phyloP scores from a whole-genome alignment of 2,797 vertebrate species.

The Sebastiscus albofasciatus region DNA sequence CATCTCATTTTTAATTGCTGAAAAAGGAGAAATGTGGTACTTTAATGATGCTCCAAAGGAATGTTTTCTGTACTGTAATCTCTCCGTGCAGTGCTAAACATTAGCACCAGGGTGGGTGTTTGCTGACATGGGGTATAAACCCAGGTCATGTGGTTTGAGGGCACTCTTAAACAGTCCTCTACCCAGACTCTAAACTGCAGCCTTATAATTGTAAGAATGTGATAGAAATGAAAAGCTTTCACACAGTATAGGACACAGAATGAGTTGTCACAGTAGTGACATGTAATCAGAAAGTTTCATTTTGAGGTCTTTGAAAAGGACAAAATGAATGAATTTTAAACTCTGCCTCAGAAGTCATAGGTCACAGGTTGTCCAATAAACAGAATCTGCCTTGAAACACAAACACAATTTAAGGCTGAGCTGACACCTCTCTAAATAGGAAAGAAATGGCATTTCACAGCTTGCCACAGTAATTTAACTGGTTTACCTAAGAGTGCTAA shows the following conservation, averaged over 20 bases:
- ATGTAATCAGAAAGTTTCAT: background rate
- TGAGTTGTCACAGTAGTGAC: background rate
- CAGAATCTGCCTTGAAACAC: background rate
- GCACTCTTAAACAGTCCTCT: background rate
- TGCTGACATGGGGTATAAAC: constrained; percentile 16
- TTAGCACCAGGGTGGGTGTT: constrained; percentile 21
- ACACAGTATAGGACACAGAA: background rate
- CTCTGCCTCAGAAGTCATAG: background rate
- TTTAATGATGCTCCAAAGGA: constrained; percentile 9
- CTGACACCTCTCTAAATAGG: constrained; percentile 15
- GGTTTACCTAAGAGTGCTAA: constrained; percentile 48
- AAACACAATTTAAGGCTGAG: constrained; percentile 10
- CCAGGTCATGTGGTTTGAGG: constrained; percentile 22
- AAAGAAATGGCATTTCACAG: constrained; percentile 47
- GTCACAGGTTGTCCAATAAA: constrained; percentile 12
- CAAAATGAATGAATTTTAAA: background rate
- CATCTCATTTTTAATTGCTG: constrained; percentile 1
- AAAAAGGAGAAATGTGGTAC: background rate
- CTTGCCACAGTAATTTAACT: constrained; percentile 39
- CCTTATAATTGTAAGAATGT: background rate
- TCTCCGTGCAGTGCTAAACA: background rate
- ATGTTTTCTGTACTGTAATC: background rate
- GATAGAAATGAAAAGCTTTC: background rate
- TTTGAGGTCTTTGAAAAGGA: background rate
- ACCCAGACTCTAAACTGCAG: background rate